phyloP scores from a whole-genome alignment of 2,797 vertebrate genomes.

The Gorsachius magnificus region DNA sequence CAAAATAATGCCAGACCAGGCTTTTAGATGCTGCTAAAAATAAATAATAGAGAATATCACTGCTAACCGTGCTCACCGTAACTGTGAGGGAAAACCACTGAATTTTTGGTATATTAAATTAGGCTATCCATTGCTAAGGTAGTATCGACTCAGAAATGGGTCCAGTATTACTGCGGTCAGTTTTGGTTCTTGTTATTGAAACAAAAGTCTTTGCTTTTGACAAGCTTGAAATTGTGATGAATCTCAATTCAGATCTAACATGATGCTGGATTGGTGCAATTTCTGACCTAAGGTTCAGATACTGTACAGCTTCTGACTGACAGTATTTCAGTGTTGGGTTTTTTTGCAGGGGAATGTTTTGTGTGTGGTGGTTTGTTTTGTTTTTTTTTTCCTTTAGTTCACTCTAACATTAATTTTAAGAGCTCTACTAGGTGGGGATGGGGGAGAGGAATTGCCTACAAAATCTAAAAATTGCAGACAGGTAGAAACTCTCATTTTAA shows the following conservation, averaged over 20 bases:
- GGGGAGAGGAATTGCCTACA: background rate
- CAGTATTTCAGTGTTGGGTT: fast-evolving
- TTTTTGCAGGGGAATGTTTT: background rate
- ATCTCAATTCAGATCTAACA: background rate
- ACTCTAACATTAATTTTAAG: background rate
- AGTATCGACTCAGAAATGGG: background rate
- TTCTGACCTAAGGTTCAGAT: background rate
- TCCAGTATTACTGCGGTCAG: background rate
- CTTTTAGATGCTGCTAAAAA: background rate
- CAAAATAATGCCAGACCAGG: background rate
- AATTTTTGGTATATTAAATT: background rate
- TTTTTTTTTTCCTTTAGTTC: background rate
- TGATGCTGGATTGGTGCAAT: background rate
- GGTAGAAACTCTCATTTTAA: background rate
- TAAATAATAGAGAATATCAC: background rate
- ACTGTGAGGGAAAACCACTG: background rate
- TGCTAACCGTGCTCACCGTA: background rate
- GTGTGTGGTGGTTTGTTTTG: no score
- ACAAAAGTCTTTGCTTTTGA: background rate
- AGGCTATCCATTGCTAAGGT: background rate
- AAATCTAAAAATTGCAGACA: background rate
- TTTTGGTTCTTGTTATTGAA: background rate
- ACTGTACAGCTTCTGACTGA: background rate
- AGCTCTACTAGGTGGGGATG: background rate
- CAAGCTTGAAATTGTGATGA: background rate